Evolutionary conservation across 2,113 vertebrate genomes (phyloP).

Genomic region (Pagrus major): DNA sequence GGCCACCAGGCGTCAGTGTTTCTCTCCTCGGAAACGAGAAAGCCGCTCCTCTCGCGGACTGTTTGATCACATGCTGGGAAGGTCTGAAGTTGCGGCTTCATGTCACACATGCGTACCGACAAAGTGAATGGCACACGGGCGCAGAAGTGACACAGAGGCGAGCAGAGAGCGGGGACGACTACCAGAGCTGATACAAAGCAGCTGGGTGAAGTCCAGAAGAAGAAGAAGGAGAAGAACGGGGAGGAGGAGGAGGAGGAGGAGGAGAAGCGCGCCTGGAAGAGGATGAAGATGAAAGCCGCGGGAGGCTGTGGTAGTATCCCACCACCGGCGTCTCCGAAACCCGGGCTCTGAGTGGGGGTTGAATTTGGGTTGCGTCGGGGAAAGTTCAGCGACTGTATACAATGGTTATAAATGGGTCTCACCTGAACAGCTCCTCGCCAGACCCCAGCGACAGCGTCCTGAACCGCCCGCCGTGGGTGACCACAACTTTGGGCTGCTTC

Average conservation of each 20-base stretch:
- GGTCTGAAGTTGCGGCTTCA: constrained; percentile 71
- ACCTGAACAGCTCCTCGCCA: constrained; percentile 85
- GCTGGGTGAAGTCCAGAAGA: constrained; percentile 35
- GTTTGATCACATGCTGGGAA: constrained; percentile 69
- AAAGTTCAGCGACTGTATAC: constrained; percentile 76
- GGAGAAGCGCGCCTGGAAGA: constrained; percentile 31
- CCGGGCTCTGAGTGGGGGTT: constrained; percentile 26
- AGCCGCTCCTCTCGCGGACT: constrained; percentile 24
- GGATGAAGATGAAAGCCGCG: constrained; percentile 61
- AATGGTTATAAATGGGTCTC: constrained; percentile 87
- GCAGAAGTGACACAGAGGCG: constrained; percentile 65
- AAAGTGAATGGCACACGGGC: constrained; percentile 79
- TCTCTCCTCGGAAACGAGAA: constrained; percentile 43
- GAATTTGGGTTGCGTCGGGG: constrained; percentile 60
- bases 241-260: neutral
- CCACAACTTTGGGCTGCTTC: constrained; percentile 88
- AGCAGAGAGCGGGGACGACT: constrained; percentile 33
- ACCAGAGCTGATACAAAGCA: constrained; percentile 37
- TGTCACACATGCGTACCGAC: constrained; percentile 79
- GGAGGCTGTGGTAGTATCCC: constrained; percentile 58
- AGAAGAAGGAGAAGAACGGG: neutral
- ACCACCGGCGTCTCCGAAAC: constrained; percentile 28
- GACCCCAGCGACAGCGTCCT: constrained; percentile 73
- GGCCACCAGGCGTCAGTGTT: constrained; percentile 75
- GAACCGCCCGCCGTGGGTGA: constrained; percentile 89